Base-by-base conservation (phyloP, 2,888 invertebrate genomes). In the Leucoma salicis region DNA sequence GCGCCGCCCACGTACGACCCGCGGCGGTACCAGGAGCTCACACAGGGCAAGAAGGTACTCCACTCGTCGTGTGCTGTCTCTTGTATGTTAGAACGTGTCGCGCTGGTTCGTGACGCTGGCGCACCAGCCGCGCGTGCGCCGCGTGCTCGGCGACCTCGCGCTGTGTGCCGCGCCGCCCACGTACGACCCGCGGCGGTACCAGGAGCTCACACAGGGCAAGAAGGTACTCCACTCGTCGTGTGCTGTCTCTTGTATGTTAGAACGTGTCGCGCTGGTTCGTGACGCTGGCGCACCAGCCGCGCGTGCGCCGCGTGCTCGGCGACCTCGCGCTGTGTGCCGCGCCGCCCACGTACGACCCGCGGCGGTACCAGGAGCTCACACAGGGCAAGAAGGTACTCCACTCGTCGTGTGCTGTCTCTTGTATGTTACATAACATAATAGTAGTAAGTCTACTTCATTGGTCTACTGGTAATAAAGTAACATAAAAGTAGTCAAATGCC, bases 31-130 rank as follows among this genome's bases (percentile, higher is more conserved):
- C 90, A 90, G 42, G 92, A 93, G 45, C 86, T 76, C 31, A 45
- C 66, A 4, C 65, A 74, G 18, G 35, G 14, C 59, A 84, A 82
- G 70, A 85, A 86, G 83, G 85, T 53, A 42, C 5, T 1, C 7
- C 4, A 27, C 27, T n/a, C n/a, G n/a, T n/a, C n/a, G n/a, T n/a
- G n/a, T n/a, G n/a, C n/a, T n/a, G n/a, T n/a, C n/a, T n/a, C n/a
- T n/a, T n/a, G n/a, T n/a, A n/a, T n/a, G n/a, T n/a, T n/a, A n/a
- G n/a, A n/a, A n/a, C n/a, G 94, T 97, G 35, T 94, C 93, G 83
- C 94, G 99, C 78, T 99, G 99, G 99, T 99, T 99, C 90, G 90
- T 86, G 51, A 99, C 99, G 10, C 82, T 99, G 48, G 90, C 97
- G 49, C 94, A 96, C 78, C 99, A 99, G 88, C 94, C 95, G 2